Conservation (phyloP, 1,140 invertebrate genomes). For the Chironomus striatipennis region DNA sequence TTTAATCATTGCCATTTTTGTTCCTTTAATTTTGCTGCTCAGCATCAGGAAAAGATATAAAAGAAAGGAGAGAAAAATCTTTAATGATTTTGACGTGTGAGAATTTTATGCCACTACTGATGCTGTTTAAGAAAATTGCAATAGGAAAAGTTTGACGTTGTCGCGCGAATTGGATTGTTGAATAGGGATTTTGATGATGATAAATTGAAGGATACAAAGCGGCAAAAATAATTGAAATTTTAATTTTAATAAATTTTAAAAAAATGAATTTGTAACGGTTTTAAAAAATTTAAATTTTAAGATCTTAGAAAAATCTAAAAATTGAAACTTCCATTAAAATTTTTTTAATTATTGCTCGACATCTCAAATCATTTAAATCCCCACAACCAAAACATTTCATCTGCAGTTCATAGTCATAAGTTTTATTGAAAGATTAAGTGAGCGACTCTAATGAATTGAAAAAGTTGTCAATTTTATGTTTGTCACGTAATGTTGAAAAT, state of each 20-base stretch:
- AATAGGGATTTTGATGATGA: too few relatives aligned
- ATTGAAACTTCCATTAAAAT: too few relatives aligned
- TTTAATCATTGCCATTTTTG: not conserved
- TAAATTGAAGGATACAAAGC: too few relatives aligned
- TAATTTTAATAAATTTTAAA: too few relatives aligned
- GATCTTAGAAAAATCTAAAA: too few relatives aligned
- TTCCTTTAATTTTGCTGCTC: not conserved
- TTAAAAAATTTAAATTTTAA: too few relatives aligned
- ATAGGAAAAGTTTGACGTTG: not conserved
- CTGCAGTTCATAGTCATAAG: not conserved
- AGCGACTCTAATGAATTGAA: constrained; percentile 19
- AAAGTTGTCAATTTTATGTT: constrained; percentile 19
- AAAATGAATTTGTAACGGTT: too few relatives aligned
- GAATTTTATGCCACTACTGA: not conserved
- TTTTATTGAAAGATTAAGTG: not conserved
- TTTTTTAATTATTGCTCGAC: too few relatives aligned
- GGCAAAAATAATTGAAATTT: too few relatives aligned
- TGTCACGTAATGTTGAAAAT: constrained; percentile 19
- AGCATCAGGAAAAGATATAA: not conserved
- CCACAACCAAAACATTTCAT: too few relatives aligned
- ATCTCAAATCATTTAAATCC: too few relatives aligned
- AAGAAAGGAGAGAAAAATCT: not conserved
- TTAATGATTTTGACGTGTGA: constrained; percentile 9
- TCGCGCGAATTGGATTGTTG: too few relatives aligned
- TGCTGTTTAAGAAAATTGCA: not conserved